These are phyloP conservation scores for Cheilosia grossa DNA, from an alignment of 2,888 invertebrate genomes.

Conservation along the genomic window DNA sequence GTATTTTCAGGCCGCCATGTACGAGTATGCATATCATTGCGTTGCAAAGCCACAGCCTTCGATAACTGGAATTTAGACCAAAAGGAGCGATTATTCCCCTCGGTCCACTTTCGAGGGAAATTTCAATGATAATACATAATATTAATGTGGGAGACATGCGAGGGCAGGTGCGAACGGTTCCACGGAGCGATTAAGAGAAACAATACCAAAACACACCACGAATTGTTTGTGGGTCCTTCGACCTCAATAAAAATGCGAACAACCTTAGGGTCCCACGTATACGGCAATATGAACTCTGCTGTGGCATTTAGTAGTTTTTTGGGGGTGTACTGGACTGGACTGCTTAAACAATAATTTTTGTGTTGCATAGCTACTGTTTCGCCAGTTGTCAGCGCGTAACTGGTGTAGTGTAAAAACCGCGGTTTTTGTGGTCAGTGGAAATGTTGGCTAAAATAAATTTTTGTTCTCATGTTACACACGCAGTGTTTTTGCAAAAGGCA, in stretches of 20 bases:
- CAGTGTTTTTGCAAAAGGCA: not conserved
- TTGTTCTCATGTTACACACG: slow-evolving; percentile 16
- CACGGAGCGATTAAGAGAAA: slow-evolving; percentile 27
- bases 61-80: slow-evolving; percentile 45
- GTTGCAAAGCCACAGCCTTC: slow-evolving; percentile 19
- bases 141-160: slow-evolving; percentile 59
- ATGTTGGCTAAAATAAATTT: slow-evolving; percentile 32
- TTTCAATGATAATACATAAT: slow-evolving; percentile 41
- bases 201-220: slow-evolving; percentile 17
- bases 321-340: slow-evolving; percentile 14
- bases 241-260: slow-evolving; percentile 60
- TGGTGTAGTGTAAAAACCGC: slow-evolving; percentile 21
- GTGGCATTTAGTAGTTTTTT: not conserved
- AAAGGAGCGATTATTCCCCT: slow-evolving; percentile 57
- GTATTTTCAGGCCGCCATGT: not conserved
- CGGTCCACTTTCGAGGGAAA: slow-evolving; percentile 30
- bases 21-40: slow-evolving; percentile 6
- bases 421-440: slow-evolving; percentile 21
- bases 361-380: slow-evolving; percentile 1
- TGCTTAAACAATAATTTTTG: slow-evolving; percentile 29
- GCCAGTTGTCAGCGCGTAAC: not conserved
- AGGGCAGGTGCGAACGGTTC: slow-evolving; percentile 64
- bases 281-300: not conserved
- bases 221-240: slow-evolving; percentile 61
- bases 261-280: slow-evolving; percentile 23